Percentiles rank a stretch among this genome's conserved stretches.
Evolutionary conservation across 2,888 invertebrate genomes (phyloP).

Genomic region (Eucera pruinosa): DNA sequence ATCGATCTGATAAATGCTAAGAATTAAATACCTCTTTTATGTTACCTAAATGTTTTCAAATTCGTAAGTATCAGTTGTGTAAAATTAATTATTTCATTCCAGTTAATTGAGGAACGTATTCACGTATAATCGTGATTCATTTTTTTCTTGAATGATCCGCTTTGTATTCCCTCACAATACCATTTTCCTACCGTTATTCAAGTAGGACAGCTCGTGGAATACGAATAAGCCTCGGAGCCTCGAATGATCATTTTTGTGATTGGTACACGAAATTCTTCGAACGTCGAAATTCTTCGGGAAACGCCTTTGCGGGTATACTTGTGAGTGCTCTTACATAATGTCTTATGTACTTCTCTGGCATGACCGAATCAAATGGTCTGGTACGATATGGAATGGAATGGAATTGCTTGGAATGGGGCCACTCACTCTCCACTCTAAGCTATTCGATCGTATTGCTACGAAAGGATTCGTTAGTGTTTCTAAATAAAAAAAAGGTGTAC

Average conservation of each 20-base stretch:
- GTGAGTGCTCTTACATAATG: slow-evolving; percentile 56
- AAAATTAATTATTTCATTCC: no score
- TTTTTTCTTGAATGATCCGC: not conserved
- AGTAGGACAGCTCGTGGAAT: slow-evolving; percentile 13
- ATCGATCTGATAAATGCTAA: no score
- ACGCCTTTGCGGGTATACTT: slow-evolving; percentile 41
- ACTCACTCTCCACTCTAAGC: slow-evolving; percentile 55
- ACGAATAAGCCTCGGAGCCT: slow-evolving; percentile 28
- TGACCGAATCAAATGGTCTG: slow-evolving; percentile 64
- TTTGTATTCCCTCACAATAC: slow-evolving; percentile 14
- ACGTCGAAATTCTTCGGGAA: slow-evolving; percentile 35
- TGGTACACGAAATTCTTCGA: slow-evolving; percentile 51
- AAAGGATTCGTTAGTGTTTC: slow-evolving; percentile 28
- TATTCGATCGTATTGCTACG: slow-evolving; percentile 33
- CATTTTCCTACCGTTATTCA: slow-evolving; percentile 30
- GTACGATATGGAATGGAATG: slow-evolving; percentile 61
- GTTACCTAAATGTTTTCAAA: no score
- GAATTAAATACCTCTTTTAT: no score
- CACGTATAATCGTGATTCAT: not conserved
- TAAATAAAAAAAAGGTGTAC: slow-evolving; percentile 9
- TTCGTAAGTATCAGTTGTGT: no score
- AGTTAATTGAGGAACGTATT: no score
- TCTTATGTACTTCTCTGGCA: slow-evolving; percentile 40
- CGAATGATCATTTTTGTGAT: slow-evolving; percentile 34
- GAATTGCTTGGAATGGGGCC: slow-evolving; percentile 66